A percentile compares a stretch with the other conserved stretches of the same genome.
phyloP scores from a whole-genome alignment of 2,113 vertebrate genomes.

The Psilopsiagon aymara region DNA sequence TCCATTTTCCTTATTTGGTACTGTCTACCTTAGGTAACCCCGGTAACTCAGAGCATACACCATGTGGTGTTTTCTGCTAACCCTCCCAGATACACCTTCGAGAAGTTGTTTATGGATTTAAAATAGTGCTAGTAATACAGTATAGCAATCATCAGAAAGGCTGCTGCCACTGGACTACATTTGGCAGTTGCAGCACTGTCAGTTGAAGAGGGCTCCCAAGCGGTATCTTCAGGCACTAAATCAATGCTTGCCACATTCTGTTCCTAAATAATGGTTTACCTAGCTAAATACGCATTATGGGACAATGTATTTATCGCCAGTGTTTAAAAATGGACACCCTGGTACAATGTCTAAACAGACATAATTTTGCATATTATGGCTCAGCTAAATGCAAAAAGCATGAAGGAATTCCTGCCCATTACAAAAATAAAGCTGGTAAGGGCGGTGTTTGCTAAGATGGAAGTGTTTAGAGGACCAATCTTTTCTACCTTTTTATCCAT shows the following conservation, averaged over 20 bases:
- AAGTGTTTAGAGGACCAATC: neutral
- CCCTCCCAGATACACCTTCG: neutral
- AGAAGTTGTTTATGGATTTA: neutral
- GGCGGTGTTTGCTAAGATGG: neutral
- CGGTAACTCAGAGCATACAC: neutral
- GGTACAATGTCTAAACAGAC: neutral
- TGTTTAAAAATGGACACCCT: neutral
- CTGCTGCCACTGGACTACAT: neutral
- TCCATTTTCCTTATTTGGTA: neutral
- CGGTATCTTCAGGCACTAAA: neutral
- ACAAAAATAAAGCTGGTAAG: neutral
- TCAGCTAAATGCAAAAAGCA: neutral
- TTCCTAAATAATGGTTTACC: neutral
- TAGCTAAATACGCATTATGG: neutral
- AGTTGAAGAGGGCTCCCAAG: neutral
- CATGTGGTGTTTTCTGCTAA: neutral
- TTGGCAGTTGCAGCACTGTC: neutral
- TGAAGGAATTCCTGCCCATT: neutral
- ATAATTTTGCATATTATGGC: neutral
- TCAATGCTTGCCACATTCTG: neutral
- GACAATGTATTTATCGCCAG: neutral
- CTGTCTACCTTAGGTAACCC: neutral
- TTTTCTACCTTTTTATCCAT: neutral
- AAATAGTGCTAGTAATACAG: neutral
- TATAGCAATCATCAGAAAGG: neutral